Base-by-base conservation (phyloP, 2,888 invertebrate species). In the Malachius bipustulatus region DNA sequence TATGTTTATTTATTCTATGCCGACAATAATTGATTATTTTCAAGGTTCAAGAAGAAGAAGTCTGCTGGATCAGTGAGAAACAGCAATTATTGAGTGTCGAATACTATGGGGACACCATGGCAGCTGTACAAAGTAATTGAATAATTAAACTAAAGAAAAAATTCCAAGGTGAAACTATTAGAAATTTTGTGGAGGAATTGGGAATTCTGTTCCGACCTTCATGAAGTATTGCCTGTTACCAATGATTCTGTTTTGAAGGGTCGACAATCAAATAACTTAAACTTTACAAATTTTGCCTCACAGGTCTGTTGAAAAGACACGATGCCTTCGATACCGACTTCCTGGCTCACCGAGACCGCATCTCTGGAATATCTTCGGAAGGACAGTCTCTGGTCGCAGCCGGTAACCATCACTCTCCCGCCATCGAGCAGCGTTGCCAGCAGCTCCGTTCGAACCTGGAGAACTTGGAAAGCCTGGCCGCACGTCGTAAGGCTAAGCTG, bases 31-130 rank as follows among this genome's bases (percentile, higher is more conserved):
- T n/a, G n/a, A n/a, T n/a, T n/a, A n/a, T n/a, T n/a, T n/a, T n/a
- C n/a, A n/a, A n/a, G n/a, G 87, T 97, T n/a, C 97, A 97, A 59
- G n/a, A n/a, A n/a, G n/a, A n/a, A n/a, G n/a, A n/a, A n/a, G n/a
- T n/a, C n/a, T n/a, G n/a, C n/a, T 96, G 94, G 94, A 91, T 96
- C 47, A 75, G 81, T 42, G 88, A 93, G 65, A 93, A 93, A 58
- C 90, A 90, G 56, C 91, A 93, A 57, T 67, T 93, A 39, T 70
- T 93, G 11, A 83, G 84, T 4, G 88, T 87, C 1, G 88, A 90
- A 55, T 93, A 96, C 62, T 88, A 87, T 59, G 94, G 96, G n/a
- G 93, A 96, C 62, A 91, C 90, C 37, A 91, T 96, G 89, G 94
- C 94, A 37, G 83, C 83, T 14, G 82, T 84, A 9, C 82, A n/a